Evolutionary conservation across 2,797 vertebrate species (phyloP).

Genomic region (Sebastes iracundus): DNA sequence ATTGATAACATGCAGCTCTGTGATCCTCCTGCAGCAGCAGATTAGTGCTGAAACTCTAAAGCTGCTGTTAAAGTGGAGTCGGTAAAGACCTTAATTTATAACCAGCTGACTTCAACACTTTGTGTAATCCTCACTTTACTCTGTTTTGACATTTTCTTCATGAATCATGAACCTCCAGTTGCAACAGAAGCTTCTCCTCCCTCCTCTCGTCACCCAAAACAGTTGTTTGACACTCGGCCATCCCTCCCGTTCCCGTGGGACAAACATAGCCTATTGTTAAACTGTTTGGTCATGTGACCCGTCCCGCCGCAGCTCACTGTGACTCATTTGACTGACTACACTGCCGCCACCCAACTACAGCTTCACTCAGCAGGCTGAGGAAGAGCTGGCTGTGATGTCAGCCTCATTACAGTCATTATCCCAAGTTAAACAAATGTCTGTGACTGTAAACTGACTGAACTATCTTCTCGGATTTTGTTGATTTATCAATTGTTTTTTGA

Average conservation of each 20-base stretch:
- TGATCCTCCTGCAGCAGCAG: constrained; percentile 5
- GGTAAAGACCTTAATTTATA: background rate
- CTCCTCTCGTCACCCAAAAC: background rate
- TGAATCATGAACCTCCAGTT: background rate
- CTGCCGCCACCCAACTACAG: background rate
- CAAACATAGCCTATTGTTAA: constrained; percentile 25
- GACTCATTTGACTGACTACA: constrained; percentile 8
- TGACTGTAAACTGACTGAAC: background rate
- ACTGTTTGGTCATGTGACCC: constrained; percentile 30
- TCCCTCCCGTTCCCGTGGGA: constrained; percentile 32
- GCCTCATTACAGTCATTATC: constrained; percentile 31
- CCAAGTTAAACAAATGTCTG: constrained; percentile 3
- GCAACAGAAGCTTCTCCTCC: background rate
- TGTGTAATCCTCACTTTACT: constrained; percentile 15
- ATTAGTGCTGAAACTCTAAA: background rate
- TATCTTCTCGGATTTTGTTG: background rate
- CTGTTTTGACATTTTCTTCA: background rate
- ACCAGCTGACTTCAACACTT: constrained; percentile 4
- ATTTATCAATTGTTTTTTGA: constrained; percentile 12
- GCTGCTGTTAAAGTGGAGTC: background rate
- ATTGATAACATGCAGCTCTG: background rate
- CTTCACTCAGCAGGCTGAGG: constrained; percentile 1
- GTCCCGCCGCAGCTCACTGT: background rate
- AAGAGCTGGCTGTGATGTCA: constrained; percentile 2
- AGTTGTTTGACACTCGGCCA: background rate